These are phyloP conservation scores for Mya arenaria DNA, from an alignment of 1,140 invertebrate genomes.

Conservation along the genomic window DNA sequence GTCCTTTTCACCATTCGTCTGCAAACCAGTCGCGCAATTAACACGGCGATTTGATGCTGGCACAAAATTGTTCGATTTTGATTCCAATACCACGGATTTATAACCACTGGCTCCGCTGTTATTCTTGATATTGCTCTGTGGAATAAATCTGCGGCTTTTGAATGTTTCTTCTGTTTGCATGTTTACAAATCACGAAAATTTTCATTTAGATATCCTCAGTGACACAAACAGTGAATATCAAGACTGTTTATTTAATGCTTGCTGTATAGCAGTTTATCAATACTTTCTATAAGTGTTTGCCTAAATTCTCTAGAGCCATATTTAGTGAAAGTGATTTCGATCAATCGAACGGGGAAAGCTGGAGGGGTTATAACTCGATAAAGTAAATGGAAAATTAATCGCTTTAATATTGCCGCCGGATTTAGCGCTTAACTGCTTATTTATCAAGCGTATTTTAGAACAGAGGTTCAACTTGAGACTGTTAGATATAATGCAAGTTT, in stretches of 20 bases:
- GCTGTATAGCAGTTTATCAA: conserved; percentile 22
- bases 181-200: conserved; percentile 18
- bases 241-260: conserved; percentile 35
- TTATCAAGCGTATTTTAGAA: no score
- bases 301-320: conserved; percentile 11
- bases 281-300: conserved; percentile 1
- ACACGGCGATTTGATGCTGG: not conserved
- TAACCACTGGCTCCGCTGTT: not conserved
- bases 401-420: not conserved
- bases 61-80: not conserved
- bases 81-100: not conserved
- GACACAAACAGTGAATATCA: conserved; percentile 27
- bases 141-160: not conserved
- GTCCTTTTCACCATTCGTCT: not conserved
- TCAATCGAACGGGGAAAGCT: not conserved
- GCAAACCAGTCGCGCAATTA: not conserved
- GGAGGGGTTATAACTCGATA: conserved; percentile 5
- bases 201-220: not conserved
- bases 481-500: no score
- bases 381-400: conserved; percentile 9
- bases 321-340: conserved; percentile 25
- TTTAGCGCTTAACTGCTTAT: conserved; percentile 15
- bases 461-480: no score
- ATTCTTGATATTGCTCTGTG: not conserved
- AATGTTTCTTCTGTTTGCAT: not conserved